A percentile compares a stretch with the other conserved stretches of the same genome.
These are phyloP conservation scores for Drosophila tropicalis DNA, from an alignment of 1,140 invertebrate species.

Conservation along the genomic window DNA sequence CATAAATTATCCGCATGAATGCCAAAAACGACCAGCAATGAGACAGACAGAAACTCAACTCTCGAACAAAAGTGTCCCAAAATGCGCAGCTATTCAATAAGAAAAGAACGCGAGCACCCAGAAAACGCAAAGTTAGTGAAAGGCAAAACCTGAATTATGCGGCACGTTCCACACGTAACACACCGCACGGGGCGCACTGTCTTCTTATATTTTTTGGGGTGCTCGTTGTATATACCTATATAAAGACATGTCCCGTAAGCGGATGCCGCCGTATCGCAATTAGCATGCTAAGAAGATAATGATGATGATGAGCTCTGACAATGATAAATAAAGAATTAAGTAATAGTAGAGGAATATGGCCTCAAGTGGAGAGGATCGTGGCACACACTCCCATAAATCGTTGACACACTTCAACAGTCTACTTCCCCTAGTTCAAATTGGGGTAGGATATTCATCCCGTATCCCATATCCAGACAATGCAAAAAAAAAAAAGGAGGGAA, in stretches of 20 bases:
- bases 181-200: not conserved
- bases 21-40: conserved; percentile 38
- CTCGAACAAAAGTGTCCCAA: conserved; percentile 67
- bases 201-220: conserved; percentile 8
- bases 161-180: conserved; percentile 72
- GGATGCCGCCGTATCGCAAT: conserved; percentile 57
- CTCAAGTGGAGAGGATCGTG: conserved; percentile 31
- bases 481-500: not conserved
- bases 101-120: conserved; percentile 4
- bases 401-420: conserved; percentile 27
- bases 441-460: conserved; percentile 29
- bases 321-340: conserved; percentile 52
- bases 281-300: conserved; percentile 65
- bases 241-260: conserved; percentile 62
- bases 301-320: conserved; percentile 26
- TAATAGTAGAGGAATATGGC: not conserved
- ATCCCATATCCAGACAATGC: conserved; percentile 55
- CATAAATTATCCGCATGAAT: conserved; percentile 80
- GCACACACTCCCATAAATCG: conserved; percentile 74
- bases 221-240: conserved; percentile 2
- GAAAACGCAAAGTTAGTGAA: conserved; percentile 44
- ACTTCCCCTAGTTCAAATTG: conserved; percentile 3
- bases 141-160: conserved; percentile 72
- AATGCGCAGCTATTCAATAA: conserved; percentile 71
- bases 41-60: conserved; percentile 14